A percentile compares a stretch with the other conserved stretches of the same genome.
phyloP scores from a whole-genome alignment of 1,140 invertebrate species.

The Ceratina calcarata region DNA sequence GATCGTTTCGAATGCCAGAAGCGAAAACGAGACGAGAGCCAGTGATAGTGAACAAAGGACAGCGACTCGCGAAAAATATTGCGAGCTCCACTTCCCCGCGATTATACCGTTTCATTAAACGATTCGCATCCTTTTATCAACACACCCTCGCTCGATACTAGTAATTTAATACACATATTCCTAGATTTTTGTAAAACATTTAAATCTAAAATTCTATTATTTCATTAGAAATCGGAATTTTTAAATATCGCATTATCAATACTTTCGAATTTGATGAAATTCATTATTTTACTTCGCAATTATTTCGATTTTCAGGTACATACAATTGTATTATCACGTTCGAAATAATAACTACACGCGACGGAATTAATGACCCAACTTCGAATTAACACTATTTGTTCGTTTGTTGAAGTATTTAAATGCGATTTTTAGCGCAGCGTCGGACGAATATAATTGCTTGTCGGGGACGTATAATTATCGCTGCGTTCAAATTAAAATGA shows the following conservation, averaged over 20 bases:
- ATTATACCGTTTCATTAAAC: conserved; percentile 48
- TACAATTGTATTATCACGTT: background rate
- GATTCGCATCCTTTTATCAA: background rate
- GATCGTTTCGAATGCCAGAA: conserved; percentile 55
- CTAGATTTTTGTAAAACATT: too few species aligned
- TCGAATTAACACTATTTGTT: background rate
- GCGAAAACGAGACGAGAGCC: conserved; percentile 49
- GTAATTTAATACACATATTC: too few species aligned
- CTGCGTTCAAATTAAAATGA: background rate
- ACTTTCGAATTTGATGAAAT: too few species aligned
- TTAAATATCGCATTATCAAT: too few species aligned
- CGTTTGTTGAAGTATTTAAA: background rate
- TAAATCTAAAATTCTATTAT: too few species aligned
- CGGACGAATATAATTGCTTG: background rate
- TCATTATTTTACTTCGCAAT: background rate
- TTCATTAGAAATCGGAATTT: too few species aligned
- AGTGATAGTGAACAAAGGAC: conserved; percentile 31
- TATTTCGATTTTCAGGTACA: background rate
- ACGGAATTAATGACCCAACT: background rate
- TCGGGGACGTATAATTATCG: background rate
- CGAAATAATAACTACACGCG: background rate
- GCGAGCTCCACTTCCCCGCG: conserved; percentile 10
- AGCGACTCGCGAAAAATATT: conserved; percentile 47
- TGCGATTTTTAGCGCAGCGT: background rate
- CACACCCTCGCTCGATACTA: background rate